Evolutionary conservation across 2,888 invertebrate species (phyloP), one percentile per base, ranked within the genome.

Genomic region (Drosophila tanythrix): DNA sequence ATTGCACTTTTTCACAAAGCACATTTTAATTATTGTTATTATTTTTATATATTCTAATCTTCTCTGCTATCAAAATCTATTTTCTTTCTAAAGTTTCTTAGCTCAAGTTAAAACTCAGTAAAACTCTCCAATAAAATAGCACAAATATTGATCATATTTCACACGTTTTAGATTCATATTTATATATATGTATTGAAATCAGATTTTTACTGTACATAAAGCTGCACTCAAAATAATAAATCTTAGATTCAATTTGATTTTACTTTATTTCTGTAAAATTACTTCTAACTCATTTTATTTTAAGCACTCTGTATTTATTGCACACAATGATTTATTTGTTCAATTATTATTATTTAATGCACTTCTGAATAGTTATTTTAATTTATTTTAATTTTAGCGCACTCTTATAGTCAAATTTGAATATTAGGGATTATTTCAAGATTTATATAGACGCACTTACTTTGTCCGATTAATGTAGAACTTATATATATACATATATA

Each of bases 381-480:
- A 25, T 46, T 43, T 5, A 6, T 0, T 38, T 35, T 3, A 1
- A 46, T 8, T 25, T 3, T 8, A 0, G 8, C 7, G n/a, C 56
- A 38, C 29, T 29, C 0, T 6, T 2, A 5, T 35, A 15, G 10
- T 15, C 3, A 25, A 31, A 18, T 29, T 29, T 38, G 5, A n/a
- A 18, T 15, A 38, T 29, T 15, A 1, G 13, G 0, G 1, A 36
- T 56, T 21, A 13, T 38, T 13, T 40, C 3, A n/a, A 29, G 29
- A 48, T 40, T 51, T 13, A 6, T 63, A 66, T 67, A 35, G 68
- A 80, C 76, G 76, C 74, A 81, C 69, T 79, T 82, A 79, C 77
- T 80, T 81, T 75, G 53, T 46, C 18, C 13, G 18, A 27, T 25
- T 65, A 53, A 11, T 61, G 21, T 56, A 56, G 43, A 36, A 73